These are phyloP conservation scores for Myanophis thanlyinensis DNA, from an alignment of 2,113 vertebrate species.

Conservation along the genomic window DNA sequence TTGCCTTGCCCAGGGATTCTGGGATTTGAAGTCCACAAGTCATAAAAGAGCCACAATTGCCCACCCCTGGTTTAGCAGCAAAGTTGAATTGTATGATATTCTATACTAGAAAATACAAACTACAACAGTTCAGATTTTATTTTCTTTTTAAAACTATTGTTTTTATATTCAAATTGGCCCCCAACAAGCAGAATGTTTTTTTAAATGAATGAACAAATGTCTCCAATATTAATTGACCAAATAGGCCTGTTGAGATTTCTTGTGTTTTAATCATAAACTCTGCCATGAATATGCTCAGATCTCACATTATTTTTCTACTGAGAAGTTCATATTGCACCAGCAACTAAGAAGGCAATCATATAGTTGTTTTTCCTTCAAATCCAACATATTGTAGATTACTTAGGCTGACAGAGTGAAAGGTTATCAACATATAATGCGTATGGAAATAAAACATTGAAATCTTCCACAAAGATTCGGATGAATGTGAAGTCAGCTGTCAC, in stretches of 20 bases:
- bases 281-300: background rate
- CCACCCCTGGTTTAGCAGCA: background rate
- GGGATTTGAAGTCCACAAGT: no score
- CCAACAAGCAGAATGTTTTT: background rate
- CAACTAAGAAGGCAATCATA: constrained; percentile 32
- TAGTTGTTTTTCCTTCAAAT: constrained; percentile 41
- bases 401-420: background rate
- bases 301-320: constrained; percentile 26
- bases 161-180: background rate
- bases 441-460: constrained; percentile 48
- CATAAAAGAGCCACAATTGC: no score
- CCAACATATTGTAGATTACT: constrained; percentile 40
- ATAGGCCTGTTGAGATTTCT: background rate
- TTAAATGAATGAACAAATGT: background rate
- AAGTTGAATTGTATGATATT: background rate
- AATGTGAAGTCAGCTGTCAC: constrained; percentile 59
- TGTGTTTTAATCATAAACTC: background rate
- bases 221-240: background rate
- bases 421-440: constrained; percentile 10
- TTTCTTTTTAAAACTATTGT: background rate
- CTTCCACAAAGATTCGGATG: constrained; percentile 51
- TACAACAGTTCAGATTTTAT: background rate
- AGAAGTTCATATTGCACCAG: constrained; percentile 20
- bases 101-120: background rate
- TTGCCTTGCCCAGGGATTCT: no score